Conservation (phyloP, 2,797 vertebrate species). For the Hypotaenidia philippensis region DNA sequence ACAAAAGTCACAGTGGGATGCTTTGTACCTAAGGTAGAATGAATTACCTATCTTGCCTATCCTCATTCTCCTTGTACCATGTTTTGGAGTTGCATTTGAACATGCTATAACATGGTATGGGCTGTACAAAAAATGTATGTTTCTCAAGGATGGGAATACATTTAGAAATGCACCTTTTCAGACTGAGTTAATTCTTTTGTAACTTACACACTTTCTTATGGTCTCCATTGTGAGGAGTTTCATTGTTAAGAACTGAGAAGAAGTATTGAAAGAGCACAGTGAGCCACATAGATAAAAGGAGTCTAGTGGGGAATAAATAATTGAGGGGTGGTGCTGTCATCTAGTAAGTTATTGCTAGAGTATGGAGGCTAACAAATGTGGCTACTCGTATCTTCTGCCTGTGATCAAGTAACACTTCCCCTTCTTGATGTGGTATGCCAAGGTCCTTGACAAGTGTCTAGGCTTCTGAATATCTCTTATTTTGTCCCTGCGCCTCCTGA, state of each 20-base stretch:
- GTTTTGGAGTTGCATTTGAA: not conserved
- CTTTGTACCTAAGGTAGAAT: not conserved
- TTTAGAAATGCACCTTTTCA: not conserved
- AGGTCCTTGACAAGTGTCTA: rapidly evolving
- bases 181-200: not conserved
- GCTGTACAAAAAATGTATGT: not conserved
- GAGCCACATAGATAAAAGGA: not conserved
- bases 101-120: rapidly evolving
- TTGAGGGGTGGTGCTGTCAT: not conserved
- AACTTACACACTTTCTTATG: not conserved
- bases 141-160: not conserved
- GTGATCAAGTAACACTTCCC: not conserved
- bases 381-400: not conserved
- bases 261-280: not conserved
- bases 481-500: not conserved
- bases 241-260: not conserved
- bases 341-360: not conserved
- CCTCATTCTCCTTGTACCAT: not conserved
- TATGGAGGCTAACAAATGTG: not conserved
- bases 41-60: not conserved
- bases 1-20: not conserved
- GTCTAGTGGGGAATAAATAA: not conserved
- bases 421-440: not conserved
- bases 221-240: not conserved
- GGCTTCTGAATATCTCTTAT: not conserved